Conservation (phyloP, 2,113 vertebrate genomes). For the Deroptyus accipitrinus region DNA sequence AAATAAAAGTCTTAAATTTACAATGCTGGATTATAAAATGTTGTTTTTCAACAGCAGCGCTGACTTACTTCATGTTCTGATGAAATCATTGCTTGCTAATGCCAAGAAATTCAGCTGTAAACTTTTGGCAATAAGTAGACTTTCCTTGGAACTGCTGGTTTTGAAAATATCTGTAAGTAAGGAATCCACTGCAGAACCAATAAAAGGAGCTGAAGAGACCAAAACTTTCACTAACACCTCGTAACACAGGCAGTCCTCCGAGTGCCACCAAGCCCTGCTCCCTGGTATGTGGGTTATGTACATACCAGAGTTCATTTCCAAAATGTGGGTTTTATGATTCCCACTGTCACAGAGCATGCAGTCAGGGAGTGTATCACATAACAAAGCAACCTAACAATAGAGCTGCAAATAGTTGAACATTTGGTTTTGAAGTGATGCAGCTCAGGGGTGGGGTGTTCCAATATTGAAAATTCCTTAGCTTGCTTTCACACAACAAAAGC, state of each 20-base stretch:
- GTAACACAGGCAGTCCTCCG: slow-evolving; percentile 28
- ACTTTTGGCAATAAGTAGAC: slow-evolving; percentile 61
- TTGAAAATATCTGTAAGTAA: slow-evolving; percentile 66
- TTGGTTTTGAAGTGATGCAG: slow-evolving; percentile 35
- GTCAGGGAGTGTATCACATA: slow-evolving; percentile 15
- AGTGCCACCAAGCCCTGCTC: slow-evolving; percentile 41
- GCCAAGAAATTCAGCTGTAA: slow-evolving; percentile 48
- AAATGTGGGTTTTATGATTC: slow-evolving; percentile 28
- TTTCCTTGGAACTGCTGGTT: slow-evolving; percentile 45
- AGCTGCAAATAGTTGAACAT: slow-evolving; percentile 6
- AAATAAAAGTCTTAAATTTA: slow-evolving; percentile 55
- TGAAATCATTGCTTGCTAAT: slow-evolving; percentile 33
- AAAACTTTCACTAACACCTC: slow-evolving; percentile 65
- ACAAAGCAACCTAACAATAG: slow-evolving; percentile 39
- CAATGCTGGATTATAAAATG: slow-evolving; percentile 43
- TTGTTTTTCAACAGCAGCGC: slow-evolving; percentile 47
- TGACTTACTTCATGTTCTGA: slow-evolving; percentile 34
- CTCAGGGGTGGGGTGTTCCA: neutral
- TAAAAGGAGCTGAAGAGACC: slow-evolving; percentile 61
- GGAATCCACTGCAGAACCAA: slow-evolving; percentile 58
- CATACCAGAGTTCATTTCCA: slow-evolving; percentile 42
- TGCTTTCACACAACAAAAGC: neutral
- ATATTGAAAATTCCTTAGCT: slow-evolving; percentile 38
- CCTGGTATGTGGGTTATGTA: slow-evolving; percentile 35
- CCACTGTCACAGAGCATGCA: neutral